Base-by-base conservation (phyloP, 1,140 invertebrate species). In the Bombus vancouverensis region DNA sequence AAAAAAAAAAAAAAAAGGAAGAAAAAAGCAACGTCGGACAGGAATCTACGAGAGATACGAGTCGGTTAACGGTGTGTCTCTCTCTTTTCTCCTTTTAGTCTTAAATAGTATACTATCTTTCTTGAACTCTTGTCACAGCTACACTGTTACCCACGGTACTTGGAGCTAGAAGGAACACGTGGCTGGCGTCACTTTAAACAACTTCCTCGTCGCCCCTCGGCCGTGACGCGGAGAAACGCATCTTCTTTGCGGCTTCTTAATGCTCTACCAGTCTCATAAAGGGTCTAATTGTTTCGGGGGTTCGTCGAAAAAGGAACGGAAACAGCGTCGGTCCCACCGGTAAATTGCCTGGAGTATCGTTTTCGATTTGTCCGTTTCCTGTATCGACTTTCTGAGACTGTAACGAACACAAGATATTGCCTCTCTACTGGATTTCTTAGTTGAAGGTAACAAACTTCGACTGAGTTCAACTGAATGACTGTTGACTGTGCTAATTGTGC, bases 101-200 rank as follows among this genome's bases (percentile, higher is more conserved):
- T 22, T 12, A 6, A 28, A 32, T 39, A 8, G 15, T 28, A 10
- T 32, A 12, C 8, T 47, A 5, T 83, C 72, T 28, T 53, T 75
- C 42, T 78, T n/a, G 28, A 8, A 32, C n/a, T 39, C 75, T 62
- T n/a, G 53, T 71, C 72, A 42, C 62, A 34, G 62, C 70, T n/a
- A 34, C 39, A 13, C 71, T 78, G 66, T 85, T 83, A 88, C 59
- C 75, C 79, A 80, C 65, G 79, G 77, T 39, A 42, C 86, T 88
- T 66, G 32, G 22, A 71, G 79, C 42, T 65, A 68, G 71, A 13
- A 15, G 70, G 53, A 89, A 90, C 89, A 90, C 89, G 89, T 90
- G 89, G 89, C 89, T 44, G 75, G 80, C 86, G 88, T 90, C 89
- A 88, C 89, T 88, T 89, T 90, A 77, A 90, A 88, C 86, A 86